Percentiles rank a stretch among this genome's conserved stretches.
phyloP scores from a whole-genome alignment of 2,797 vertebrate species.

The Phataginus tetradactyla region DNA sequence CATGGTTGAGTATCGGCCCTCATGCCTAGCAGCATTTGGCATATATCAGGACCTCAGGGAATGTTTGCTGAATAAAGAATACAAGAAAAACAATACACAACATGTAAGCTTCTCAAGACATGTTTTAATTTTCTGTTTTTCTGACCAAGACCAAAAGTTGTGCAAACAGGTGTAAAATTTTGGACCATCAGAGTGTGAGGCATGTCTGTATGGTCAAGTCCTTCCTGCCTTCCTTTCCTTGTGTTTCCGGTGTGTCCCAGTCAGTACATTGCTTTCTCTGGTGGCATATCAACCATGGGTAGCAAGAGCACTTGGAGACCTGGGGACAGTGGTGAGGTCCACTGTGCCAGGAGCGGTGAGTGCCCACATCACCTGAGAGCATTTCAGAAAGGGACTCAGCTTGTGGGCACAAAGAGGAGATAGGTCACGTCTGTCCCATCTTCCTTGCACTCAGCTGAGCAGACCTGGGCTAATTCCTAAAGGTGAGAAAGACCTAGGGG shows the following conservation, averaged over 20 bases:
- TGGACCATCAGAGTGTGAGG: not conserved
- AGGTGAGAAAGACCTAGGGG: not conserved
- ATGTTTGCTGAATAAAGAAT: not conserved
- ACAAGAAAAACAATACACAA: not conserved
- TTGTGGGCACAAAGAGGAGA: accelerated
- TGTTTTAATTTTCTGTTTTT: slow-evolving; percentile 79
- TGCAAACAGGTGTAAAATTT: slow-evolving; percentile 36
- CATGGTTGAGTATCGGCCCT: not conserved
- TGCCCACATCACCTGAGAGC: accelerated
- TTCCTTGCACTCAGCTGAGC: not conserved
- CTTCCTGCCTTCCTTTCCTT: not conserved
- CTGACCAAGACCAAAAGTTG: slow-evolving; percentile 35
- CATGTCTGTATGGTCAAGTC: not conserved
- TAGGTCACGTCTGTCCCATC: not conserved
- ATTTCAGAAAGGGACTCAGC: not conserved
- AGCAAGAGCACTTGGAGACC: not conserved
- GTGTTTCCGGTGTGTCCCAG: not conserved
- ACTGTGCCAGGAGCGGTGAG: accelerated
- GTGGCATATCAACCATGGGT: not conserved
- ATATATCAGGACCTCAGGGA: not conserved
- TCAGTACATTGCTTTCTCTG: not conserved
- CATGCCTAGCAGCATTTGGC: not conserved
- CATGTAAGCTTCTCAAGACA: slow-evolving; percentile 58
- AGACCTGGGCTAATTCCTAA: not conserved
- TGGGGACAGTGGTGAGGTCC: not conserved